Base-by-base conservation (phyloP, 2,888 invertebrate species). In the Apoderus coryli region DNA sequence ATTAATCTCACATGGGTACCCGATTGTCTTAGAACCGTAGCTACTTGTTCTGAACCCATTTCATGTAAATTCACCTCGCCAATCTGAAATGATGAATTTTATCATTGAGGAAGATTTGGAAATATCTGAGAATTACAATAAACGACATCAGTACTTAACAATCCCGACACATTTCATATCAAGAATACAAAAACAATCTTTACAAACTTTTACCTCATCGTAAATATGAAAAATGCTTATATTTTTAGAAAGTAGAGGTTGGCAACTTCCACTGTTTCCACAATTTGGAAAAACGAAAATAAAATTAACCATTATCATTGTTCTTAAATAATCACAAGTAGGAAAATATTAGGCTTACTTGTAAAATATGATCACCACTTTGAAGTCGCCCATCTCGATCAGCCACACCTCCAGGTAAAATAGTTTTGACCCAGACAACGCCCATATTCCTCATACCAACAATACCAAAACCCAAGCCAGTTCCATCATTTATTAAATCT, bases 401-500 rank as follows among this genome's bases (percentile, higher is more conserved):
- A 5, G 98, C 95, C 3, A 95, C 92, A 31, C 96, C 96, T 4
- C 93, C 96, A 1, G 93, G 90, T 35, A 96, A 64, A 44, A 98
- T 95, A 10, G 96, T 96, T 60, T 98, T 98, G 9, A 98, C 95
- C n/a, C n/a, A n/a, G 39, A 98, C 95, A n/a, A 98, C 96, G 4
- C 98, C 96, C 43, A 95, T 93, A 43, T 90, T 90, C 45, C 93
- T 75, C 27, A 86, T 88, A 13, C 96, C 96, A 50, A 98, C 93
- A 49, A 98, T 98, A 52, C 88, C 98, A 64, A 98, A 98, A 22
- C 98, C 98, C 44, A 98, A 72, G 15, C 95, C 95, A 35, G 90
- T 86, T 37, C 93, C 95, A 70, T 96, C 96, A 60, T 96, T 96
- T 25, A 92, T 79, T 40, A 98, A 67, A 56, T 96, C 93, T 47